Conservation (phyloP, 2,113 vertebrate species). For the Aramus guarauna region DNA sequence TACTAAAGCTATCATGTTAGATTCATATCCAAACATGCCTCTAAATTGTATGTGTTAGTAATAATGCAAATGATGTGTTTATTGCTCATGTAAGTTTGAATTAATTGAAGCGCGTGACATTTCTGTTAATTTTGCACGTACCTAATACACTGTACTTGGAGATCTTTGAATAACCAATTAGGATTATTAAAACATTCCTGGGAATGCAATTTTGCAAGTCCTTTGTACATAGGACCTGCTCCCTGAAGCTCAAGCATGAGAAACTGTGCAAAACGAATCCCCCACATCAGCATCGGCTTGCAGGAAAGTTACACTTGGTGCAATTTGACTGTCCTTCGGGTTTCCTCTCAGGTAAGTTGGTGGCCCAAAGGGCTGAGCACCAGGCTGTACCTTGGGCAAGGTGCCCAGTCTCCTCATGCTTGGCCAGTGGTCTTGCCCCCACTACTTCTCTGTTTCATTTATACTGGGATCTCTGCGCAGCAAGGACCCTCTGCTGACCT, state of each 20-base stretch:
- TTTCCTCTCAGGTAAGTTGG: not conserved
- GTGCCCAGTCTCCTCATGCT: rapidly evolving
- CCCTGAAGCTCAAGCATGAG: not conserved
- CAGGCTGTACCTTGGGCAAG: not conserved
- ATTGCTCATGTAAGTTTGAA: not conserved
- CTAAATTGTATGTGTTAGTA: not conserved
- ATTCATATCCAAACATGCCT: slow-evolving; percentile 51
- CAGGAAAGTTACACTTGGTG: not conserved
- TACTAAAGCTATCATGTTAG: slow-evolving; percentile 30
- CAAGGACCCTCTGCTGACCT: not conserved
- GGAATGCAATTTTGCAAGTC: not conserved
- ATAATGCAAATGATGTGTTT: not conserved
- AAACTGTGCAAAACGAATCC: not conserved
- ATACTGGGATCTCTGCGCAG: not conserved
- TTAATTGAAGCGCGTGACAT: not conserved
- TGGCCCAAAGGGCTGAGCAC: not conserved
- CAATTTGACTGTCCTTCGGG: rapidly evolving
- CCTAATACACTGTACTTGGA: not conserved
- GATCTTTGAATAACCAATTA: not conserved
- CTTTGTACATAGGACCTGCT: rapidly evolving
- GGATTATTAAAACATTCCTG: not conserved
- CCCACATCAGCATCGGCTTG: rapidly evolving
- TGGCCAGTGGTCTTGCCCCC: not conserved
- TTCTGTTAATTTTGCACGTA: not conserved
- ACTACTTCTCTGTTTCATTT: not conserved